Conservation (phyloP, 2,888 invertebrate species). For the Pollenia angustigena region DNA sequence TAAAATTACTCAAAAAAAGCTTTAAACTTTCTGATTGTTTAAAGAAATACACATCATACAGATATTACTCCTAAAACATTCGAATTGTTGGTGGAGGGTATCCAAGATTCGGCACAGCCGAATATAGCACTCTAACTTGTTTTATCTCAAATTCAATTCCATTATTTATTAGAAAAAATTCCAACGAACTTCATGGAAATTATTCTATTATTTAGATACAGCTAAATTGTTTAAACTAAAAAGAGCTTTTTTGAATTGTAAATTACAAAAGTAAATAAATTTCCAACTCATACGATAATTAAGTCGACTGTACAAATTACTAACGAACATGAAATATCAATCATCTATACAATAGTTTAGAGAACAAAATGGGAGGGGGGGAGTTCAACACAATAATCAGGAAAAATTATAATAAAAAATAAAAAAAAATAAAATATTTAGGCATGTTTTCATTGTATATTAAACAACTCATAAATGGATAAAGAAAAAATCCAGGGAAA, state of each 20-base stretch:
- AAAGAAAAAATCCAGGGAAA: not conserved
- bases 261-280: slow-evolving; percentile 51
- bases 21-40: no score
- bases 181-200: not conserved
- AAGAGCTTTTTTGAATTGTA: slow-evolving; percentile 17
- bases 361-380: not conserved
- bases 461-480: not conserved
- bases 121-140: no score
- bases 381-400: not conserved
- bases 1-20: no score
- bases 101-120: no score
- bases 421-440: not conserved
- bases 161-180: not conserved
- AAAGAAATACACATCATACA: no score
- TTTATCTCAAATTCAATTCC: not conserved
- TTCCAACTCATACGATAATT: slow-evolving; percentile 34
- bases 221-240: not conserved
- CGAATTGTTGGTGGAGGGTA: no score
- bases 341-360: not conserved
- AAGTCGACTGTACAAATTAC: slow-evolving; percentile 29
- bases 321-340: slow-evolving; percentile 35
- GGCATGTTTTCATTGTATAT: not conserved
- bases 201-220: not conserved
- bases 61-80: no score
- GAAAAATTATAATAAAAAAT: slow-evolving; percentile 14